Conservation (phyloP, 2,888 invertebrate species). For the Epinotia ramella region DNA sequence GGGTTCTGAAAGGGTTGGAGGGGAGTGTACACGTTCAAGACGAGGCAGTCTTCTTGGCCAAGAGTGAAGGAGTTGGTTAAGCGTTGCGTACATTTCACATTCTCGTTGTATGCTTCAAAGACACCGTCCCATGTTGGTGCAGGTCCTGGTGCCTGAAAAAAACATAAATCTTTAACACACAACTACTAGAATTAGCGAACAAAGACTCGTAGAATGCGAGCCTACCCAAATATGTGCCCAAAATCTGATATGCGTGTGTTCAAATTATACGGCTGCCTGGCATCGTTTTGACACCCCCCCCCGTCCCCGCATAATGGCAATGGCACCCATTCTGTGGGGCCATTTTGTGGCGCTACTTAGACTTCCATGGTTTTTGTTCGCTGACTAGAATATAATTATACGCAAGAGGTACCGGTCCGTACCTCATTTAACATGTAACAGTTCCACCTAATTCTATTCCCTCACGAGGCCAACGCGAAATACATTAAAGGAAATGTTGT, state of each 20-base stretch:
- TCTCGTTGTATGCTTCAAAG: constrained; percentile 66
- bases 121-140: constrained; percentile 66
- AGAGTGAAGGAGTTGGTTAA: constrained; percentile 59
- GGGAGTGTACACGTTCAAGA: constrained; percentile 74
- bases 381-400: too few relatives aligned
- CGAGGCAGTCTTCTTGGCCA: constrained; percentile 74
- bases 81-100: constrained; percentile 72
- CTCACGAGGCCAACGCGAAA: not conserved
- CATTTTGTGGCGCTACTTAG: too few relatives aligned
- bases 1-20: constrained; percentile 46
- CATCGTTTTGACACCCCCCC: too few relatives aligned
- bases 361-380: too few relatives aligned
- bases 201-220: too few relatives aligned
- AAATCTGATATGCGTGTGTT: too few relatives aligned
- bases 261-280: too few relatives aligned
- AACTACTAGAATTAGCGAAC: not conserved
- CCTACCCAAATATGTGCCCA: too few relatives aligned
- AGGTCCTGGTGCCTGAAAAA: constrained; percentile 66
- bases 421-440: not conserved
- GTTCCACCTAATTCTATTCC: constrained; percentile 1
- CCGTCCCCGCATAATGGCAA: too few relatives aligned
- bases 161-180: not conserved
- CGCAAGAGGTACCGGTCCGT: not conserved
- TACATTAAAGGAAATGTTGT: not conserved
- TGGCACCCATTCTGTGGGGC: too few relatives aligned